Conservation (phyloP, 2,797 vertebrate genomes). For the Bradypodion ventrale region DNA sequence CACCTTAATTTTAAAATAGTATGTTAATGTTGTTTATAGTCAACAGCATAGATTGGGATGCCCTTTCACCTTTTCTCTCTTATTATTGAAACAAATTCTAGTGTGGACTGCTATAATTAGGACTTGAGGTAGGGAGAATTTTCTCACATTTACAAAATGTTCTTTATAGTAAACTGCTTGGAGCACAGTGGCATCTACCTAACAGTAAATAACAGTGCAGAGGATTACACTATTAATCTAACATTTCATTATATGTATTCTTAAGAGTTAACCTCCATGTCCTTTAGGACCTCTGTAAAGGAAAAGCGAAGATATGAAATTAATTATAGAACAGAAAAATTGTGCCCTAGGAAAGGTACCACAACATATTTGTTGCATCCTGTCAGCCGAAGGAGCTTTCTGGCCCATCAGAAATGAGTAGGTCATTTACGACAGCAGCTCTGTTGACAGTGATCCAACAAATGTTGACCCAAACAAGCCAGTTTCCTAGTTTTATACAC, state of each 20-base stretch:
- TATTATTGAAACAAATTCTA: too few relatives aligned
- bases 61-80: too few relatives aligned
- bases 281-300: too few relatives aligned
- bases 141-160: too few relatives aligned
- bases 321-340: too few relatives aligned
- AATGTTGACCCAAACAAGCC: not conserved
- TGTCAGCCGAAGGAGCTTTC: not conserved
- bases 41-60: too few relatives aligned
- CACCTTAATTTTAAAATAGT: too few relatives aligned
- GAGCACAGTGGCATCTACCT: not conserved
- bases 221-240: not conserved
- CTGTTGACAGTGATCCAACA: not conserved
- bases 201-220: not conserved
- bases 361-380: not conserved
- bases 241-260: not conserved
- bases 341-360: not conserved
- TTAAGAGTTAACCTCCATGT: not conserved
- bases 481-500: not conserved
- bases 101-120: too few relatives aligned
- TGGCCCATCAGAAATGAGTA: too few relatives aligned
- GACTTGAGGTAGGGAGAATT: too few relatives aligned
- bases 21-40: too few relatives aligned
- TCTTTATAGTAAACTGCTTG: too few relatives aligned
- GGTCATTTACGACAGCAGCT: not conserved
- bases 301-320: not conserved